Evolutionary conservation across 2,797 vertebrate species (phyloP), one percentile per base, ranked within the genome.

Genomic region (Mormyrops attenuatus): DNA sequence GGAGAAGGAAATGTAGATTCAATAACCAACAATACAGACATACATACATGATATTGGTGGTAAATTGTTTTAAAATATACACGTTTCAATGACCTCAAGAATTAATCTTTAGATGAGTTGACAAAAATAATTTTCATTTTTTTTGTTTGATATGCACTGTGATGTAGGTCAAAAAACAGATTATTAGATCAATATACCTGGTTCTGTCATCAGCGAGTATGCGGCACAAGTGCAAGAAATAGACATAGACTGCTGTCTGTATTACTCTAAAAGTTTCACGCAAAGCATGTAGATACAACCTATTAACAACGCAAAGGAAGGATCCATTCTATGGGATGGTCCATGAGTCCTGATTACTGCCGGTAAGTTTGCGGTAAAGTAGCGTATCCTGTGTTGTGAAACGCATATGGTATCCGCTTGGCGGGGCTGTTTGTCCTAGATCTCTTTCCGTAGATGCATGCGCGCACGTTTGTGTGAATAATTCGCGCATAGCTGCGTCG

Each of bases 1-100:
- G 92, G 95, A 95, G 93, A 95, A 92, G 95, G 95, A 95, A 95
- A 95, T 2, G 66, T 11, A 55, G 63, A 5, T 69, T 87, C 26
- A 87, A 52, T 13, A 87, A 87, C 47, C 60, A 34, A 30, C 15
- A 3, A 38, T 6, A 55, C 6, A 66, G 20, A 26, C 34, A 13
- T 13, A 9, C 34, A 60, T 60, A 5, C 6, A 22, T 9, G 7
- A 44, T 30, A 7, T 63, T 1, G 50, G 34, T 2, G 85, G 26
- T 20, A 86, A 55, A 55, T 41, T 20, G 52, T 20, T 52, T 34
- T 11, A 44, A 55, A 87, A 41, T 41, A 6, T n/a, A 38, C 53
- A 60, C 34, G 1, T 87, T 53, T 57, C 20, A 57, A 11, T 26
- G 47, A 85, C 47, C 47, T 85, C 13, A 49, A 30, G 0, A 85